Percentiles rank a stretch among this genome's conserved stretches.
Conservation (phyloP, 2,888 invertebrate genomes). For the Agrochola macilenta region DNA sequence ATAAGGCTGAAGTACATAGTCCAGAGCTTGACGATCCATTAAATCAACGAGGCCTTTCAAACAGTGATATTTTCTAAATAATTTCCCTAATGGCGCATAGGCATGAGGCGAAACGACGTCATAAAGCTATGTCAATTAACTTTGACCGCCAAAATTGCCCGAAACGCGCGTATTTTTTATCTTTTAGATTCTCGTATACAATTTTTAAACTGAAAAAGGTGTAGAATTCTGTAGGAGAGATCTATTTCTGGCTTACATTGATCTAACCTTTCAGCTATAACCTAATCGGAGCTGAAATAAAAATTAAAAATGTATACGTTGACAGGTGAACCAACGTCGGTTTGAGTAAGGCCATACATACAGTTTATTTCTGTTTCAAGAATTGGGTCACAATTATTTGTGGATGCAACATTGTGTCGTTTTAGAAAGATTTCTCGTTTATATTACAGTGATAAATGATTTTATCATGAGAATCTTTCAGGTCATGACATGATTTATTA, state of each 20-base stretch:
- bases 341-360: constrained; percentile 65
- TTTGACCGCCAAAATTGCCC: constrained; percentile 22
- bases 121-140: constrained; percentile 38
- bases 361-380: constrained; percentile 66
- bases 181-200: background rate
- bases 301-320: constrained; percentile 56
- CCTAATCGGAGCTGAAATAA: constrained; percentile 37
- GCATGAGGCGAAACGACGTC: constrained; percentile 47
- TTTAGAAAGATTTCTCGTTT: constrained; percentile 57
- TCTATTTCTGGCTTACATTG: constrained; percentile 36
- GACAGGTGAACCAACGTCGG: constrained; percentile 55
- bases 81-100: constrained; percentile 47
- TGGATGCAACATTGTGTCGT: constrained; percentile 60
- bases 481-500: constrained; percentile 39
- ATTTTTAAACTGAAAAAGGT: constrained; percentile 4
- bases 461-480: constrained; percentile 42
- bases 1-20: constrained; percentile 8
- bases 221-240: constrained; percentile 2
- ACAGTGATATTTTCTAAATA: constrained; percentile 48
- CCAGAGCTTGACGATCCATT: constrained; percentile 30
- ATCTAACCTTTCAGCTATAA: constrained; percentile 30
- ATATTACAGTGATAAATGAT: constrained; percentile 36
- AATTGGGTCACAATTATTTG: constrained; percentile 67
- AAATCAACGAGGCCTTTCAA: constrained; percentile 27
- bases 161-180: constrained; percentile 16